Percentiles rank a stretch among this genome's conserved stretches.
These are phyloP conservation scores for Aplysia californica DNA, from an alignment of 1,140 invertebrate genomes.

Conservation along the genomic window DNA sequence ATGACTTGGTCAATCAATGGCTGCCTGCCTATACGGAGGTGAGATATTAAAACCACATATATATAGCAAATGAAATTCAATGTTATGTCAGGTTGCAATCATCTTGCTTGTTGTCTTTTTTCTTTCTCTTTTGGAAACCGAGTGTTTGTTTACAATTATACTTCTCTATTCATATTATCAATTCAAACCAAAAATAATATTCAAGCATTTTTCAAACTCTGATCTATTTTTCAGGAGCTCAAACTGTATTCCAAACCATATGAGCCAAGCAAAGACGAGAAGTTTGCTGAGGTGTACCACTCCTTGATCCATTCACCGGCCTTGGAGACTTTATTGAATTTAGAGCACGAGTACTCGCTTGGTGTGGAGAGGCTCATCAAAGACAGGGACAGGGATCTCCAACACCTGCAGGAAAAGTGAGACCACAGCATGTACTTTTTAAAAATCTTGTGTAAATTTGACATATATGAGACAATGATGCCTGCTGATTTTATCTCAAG, in stretches of 20 bases:
- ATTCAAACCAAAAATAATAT: too few relatives aligned
- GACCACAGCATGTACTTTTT: too few relatives aligned
- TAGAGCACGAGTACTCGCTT: slow-evolving; percentile 82
- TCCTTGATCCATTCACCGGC: slow-evolving; percentile 85
- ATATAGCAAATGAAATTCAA: too few relatives aligned
- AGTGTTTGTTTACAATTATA: too few relatives aligned
- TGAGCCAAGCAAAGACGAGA: slow-evolving; percentile 79
- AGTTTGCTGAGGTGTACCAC: slow-evolving; percentile 82
- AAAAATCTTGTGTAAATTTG: too few relatives aligned
- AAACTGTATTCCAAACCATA: slow-evolving; percentile 71
- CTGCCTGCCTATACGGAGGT: slow-evolving; percentile 79
- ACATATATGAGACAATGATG: too few relatives aligned
- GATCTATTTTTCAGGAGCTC: slow-evolving; percentile 54
- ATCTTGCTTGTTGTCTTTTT: background rate
- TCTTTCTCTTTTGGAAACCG: background rate
- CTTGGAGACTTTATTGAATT: slow-evolving; percentile 80
- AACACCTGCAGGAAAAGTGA: slow-evolving; percentile 75
- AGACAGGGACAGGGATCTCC: slow-evolving; percentile 76
- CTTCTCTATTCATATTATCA: background rate
- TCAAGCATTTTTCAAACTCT: background rate
- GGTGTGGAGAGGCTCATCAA: slow-evolving; percentile 77
- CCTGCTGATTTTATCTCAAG: too few relatives aligned
- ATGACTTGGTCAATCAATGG: slow-evolving; percentile 77
- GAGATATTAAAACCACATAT: too few relatives aligned
- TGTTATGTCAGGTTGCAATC: background rate